phyloP scores from a whole-genome alignment of 2,888 invertebrate species.

The Leptopilina drosophilae region DNA sequence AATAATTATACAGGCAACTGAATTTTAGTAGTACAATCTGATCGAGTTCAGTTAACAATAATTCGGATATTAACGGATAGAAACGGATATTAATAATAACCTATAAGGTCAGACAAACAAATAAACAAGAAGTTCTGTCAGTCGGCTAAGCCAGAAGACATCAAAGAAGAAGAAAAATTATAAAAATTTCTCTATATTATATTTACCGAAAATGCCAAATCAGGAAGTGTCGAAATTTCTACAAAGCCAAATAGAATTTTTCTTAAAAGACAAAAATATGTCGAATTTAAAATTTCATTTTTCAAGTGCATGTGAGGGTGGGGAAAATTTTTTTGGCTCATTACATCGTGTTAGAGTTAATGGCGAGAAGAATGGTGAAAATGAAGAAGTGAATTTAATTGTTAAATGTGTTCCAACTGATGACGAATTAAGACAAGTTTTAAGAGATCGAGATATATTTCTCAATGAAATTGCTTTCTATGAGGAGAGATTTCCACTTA shows the following conservation, averaged over 20 bases:
- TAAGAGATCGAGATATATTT: background rate
- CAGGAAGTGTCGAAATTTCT: slow-evolving; percentile 5
- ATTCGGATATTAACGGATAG: no score
- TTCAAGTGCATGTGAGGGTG: slow-evolving; percentile 43
- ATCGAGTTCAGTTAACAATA: no score
- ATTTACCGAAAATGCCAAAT: background rate
- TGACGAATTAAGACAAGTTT: background rate
- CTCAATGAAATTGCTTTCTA: background rate
- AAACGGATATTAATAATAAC: no score
- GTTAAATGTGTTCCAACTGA: background rate
- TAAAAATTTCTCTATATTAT: no score
- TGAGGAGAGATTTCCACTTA: background rate
- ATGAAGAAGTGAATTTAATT: slow-evolving; percentile 21
- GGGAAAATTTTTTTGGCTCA: slow-evolving; percentile 58
- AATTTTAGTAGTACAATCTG: no score
- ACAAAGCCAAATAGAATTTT: slow-evolving; percentile 44
- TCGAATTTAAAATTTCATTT: slow-evolving; percentile 45
- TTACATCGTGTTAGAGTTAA: slow-evolving; percentile 53
- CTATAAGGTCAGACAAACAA: no score
- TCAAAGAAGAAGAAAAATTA: no score
- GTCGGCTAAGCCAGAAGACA: no score
- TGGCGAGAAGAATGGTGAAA: slow-evolving; percentile 46
- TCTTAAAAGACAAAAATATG: slow-evolving; percentile 45
- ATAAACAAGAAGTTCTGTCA: no score
- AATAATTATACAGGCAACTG: no score